Evolutionary conservation across 2,113 vertebrate species (phyloP), one percentile per base, ranked within the genome.

Genomic region (Clarias batrachus): DNA sequence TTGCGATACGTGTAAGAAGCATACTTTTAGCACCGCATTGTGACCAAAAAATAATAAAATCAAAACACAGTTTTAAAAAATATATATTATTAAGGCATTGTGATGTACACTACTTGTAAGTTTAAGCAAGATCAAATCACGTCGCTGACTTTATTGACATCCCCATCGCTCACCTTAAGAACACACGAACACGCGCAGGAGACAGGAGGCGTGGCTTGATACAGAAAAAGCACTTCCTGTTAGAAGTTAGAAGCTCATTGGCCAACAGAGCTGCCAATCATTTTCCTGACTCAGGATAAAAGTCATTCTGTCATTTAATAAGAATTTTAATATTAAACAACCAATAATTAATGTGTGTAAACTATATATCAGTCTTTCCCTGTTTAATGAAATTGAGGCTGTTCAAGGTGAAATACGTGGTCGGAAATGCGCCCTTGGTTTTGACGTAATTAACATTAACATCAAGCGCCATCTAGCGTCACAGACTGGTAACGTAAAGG

Each of bases 1-100:
- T 37, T 19, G 86, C 65, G 80, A 88, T 59, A 79, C 41, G 23
- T 79, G n/a, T 33, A 70, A 12, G n/a, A 33, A 37, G 4, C 52
- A 66, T 90, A 80, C 85, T 88, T 90, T 88, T 82, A 87, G 78
- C 83, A 16, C 10, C 19, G 54, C 25, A 66, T 81, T 87, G 33
- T 62, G 87, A 78, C n/a, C n/a, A n/a, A n/a, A n/a, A n/a, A n/a
- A n/a, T n/a, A n/a, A n/a, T n/a, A n/a, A 54, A 76, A 25, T 25
- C 0, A 48, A 52, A 25, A 76, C 21, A n/a, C 8, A 7, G 11
- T 0, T 57, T 30, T n/a, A n/a, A n/a, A n/a, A n/a, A n/a, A n/a
- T n/a, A n/a, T n/a, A n/a, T 66, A 12, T 37, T 37, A 3, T 37
- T 37, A 37, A 27, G 52, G 4, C 17, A 60, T 37, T 37, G 27